These are phyloP conservation scores for Oophaga pumilio DNA, from an alignment of 2,113 vertebrate species.

Conservation along the genomic window DNA sequence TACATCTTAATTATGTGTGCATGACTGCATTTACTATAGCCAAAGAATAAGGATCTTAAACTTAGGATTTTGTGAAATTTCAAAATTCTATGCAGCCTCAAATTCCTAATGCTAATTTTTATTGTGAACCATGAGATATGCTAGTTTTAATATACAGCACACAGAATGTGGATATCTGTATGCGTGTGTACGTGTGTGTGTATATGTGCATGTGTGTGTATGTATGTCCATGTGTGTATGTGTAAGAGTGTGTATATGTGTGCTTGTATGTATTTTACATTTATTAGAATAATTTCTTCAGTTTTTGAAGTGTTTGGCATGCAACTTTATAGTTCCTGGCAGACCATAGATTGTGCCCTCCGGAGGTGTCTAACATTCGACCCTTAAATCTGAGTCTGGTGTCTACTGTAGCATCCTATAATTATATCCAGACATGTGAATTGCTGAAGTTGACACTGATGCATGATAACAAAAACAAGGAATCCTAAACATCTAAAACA, in stretches of 20 bases:
- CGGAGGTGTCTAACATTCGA: not conserved
- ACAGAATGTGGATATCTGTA: too few species aligned
- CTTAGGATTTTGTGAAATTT: slow-evolving; percentile 33
- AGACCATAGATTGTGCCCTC: not conserved
- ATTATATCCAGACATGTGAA: slow-evolving; percentile 11
- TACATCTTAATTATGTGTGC: slow-evolving; percentile 63
- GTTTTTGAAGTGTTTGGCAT: not conserved
- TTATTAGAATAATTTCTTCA: too few species aligned
- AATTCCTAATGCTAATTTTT: not conserved
- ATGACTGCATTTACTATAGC: slow-evolving; percentile 58
- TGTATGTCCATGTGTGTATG: too few species aligned
- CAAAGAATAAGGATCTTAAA: slow-evolving; percentile 57
- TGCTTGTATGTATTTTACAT: too few species aligned
- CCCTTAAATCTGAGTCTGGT: not conserved
- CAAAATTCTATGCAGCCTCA: not conserved
- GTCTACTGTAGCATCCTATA: slow-evolving; percentile 11
- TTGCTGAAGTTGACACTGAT: slow-evolving; percentile 18
- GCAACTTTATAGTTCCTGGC: not conserved
- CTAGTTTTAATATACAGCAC: too few species aligned
- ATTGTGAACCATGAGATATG: not conserved
- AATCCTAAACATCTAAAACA: slow-evolving; percentile 6
- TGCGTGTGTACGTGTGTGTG: too few species aligned
- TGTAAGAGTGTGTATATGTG: too few species aligned
- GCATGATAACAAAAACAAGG: not conserved
- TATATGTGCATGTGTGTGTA: too few species aligned